A percentile compares a stretch with the other conserved stretches of the same genome.
Conservation (phyloP, 2,888 invertebrate species). For the Synanthedon formicaeformis region DNA sequence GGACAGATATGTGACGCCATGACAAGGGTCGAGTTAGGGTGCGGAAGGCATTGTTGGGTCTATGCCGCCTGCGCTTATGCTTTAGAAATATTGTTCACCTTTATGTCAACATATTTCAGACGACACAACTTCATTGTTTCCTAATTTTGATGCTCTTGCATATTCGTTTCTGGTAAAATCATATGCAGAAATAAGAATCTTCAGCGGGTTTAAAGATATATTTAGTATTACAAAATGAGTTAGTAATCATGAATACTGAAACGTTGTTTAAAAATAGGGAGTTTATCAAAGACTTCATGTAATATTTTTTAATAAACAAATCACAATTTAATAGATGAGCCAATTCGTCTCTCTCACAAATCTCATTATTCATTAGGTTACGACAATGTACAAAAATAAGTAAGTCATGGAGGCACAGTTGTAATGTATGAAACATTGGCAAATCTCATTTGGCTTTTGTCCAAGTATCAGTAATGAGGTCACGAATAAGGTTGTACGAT, state of each 20-base stretch:
- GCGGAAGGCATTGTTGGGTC: conserved; percentile 14
- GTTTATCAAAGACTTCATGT: too few species aligned
- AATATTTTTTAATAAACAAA: too few species aligned
- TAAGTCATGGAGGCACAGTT: too few species aligned
- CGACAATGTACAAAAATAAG: too few species aligned
- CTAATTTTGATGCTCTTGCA: neutral
- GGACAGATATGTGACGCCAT: conserved; percentile 54
- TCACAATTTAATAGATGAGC: too few species aligned
- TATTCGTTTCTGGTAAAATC: neutral
- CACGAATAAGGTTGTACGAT: conserved; percentile 8
- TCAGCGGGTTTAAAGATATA: too few species aligned
- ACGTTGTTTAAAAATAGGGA: too few species aligned
- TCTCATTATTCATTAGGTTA: too few species aligned
- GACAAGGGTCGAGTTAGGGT: conserved; percentile 49
- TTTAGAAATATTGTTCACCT: neutral
- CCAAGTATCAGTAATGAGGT: conserved; percentile 23
- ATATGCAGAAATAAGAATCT: too few species aligned
- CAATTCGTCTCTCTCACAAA: too few species aligned
- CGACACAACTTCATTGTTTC: neutral
- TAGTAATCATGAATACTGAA: too few species aligned
- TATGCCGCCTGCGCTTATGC: neutral
- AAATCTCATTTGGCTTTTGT: conserved; percentile 16
- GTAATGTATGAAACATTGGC: conserved; percentile 2
- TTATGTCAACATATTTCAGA: neutral
- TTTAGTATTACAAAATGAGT: too few species aligned